Evolutionary conservation across 2,797 vertebrate genomes (phyloP), one percentile per base, ranked within the genome.

Genomic region (Manis crassicaudata): DNA sequence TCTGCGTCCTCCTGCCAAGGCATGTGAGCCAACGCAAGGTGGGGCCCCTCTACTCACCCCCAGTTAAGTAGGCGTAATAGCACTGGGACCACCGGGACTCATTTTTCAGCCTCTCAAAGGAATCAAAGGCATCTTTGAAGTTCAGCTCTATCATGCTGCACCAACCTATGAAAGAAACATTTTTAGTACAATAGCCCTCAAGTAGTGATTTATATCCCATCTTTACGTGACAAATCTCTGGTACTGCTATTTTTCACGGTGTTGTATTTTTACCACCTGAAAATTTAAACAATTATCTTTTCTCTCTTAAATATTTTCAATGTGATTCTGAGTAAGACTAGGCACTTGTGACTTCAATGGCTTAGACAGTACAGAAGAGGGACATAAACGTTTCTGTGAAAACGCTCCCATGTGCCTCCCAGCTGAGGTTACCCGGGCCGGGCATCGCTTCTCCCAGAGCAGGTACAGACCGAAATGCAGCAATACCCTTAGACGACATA

Each of bases 71-170:
- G 56, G 99, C 99, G 7, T 99, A 99, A 97, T 99, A 99, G 98
- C 99, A 99, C 98, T 99, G 99, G 2, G 99, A 99, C 99, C 99
- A 99, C 94, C 99, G 98, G 23, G 99, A 99, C 96, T 99, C 99
- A 0, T 99, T 99, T 97, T 99, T 99, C 90, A 99, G 99, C 56
- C 99, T 98, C 98, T 99, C 99, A 27, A 99, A 99, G 25, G 99
- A 99, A 95, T 98, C 98, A 97, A 99, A 99, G 0, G 99, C 99
- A 5, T 99, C 99, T 96, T 98, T 98, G 98, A 99, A 99, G 98
- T 99, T 99, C 98, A 99, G 99, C 97, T 99, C 99, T 76, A 99
- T 99, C 99, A 99, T 99, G 98, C 99, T 99, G 98, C 99, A 99
- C 99, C 99, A 99, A 43, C 99, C 99, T 99, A 91, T 21, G 96